These are phyloP conservation scores for Pipra filicauda DNA, from an alignment of 2,113 vertebrate species.

Conservation along the genomic window DNA sequence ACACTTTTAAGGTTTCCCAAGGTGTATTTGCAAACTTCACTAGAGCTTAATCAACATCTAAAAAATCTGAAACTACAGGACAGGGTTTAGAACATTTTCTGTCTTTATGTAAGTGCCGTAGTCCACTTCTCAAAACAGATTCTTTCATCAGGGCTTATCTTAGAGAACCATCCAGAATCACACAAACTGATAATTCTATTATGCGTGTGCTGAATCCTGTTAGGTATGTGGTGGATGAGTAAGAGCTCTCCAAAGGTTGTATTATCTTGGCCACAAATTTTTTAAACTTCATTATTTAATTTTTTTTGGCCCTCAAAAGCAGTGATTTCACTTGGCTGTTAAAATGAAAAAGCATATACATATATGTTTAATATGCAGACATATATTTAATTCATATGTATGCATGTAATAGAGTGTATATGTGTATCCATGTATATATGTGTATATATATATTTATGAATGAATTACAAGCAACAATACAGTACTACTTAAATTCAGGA, in stretches of 20 bases:
- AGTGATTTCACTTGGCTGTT: neutral
- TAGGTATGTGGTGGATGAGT: neutral
- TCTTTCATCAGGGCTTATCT: neutral
- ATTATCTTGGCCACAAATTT: neutral
- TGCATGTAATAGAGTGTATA: neutral
- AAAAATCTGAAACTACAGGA: neutral
- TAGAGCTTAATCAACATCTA: neutral
- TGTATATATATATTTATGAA: neutral
- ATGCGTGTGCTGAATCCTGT: neutral
- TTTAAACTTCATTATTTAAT: neutral
- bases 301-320: neutral
- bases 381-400: neutral
- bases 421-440: fast-evolving
- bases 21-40: neutral
- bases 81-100: neutral
- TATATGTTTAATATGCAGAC: neutral
- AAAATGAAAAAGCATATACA: neutral
- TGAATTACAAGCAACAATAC: neutral
- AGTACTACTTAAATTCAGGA: neutral
- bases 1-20: neutral
- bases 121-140: neutral
- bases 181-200: neutral
- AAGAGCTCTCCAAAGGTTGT: neutral
- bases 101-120: neutral
- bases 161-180: neutral